A percentile compares a stretch with the other conserved stretches of the same genome.
Conservation (phyloP, 2,888 invertebrate species). For the Adelphocoris suturalis region DNA sequence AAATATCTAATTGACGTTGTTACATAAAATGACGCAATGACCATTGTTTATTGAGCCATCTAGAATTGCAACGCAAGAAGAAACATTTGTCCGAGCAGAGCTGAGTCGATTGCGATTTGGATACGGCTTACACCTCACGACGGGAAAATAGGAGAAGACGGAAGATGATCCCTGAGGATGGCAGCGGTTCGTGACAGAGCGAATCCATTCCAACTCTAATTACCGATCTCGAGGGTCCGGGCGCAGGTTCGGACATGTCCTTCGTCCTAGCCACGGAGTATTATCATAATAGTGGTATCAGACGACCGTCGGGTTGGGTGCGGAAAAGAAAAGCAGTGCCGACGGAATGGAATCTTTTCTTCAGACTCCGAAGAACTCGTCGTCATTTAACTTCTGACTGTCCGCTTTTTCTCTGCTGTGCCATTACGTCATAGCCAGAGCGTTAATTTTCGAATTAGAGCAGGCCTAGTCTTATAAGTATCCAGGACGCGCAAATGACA, state of each 20-base stretch:
- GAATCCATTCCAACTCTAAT: slow-evolving; percentile 54
- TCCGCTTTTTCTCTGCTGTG: background rate
- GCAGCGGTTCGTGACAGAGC: slow-evolving; percentile 50
- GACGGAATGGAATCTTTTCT: background rate
- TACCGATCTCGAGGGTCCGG: slow-evolving; percentile 39
- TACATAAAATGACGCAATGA: no score
- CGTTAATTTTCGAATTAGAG: slow-evolving; percentile 39
- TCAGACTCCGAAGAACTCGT: background rate
- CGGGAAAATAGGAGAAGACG: background rate
- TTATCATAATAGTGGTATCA: slow-evolving; percentile 14
- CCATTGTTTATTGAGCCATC: no score
- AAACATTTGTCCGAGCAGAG: background rate
- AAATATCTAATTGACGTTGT: no score
- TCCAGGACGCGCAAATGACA: background rate
- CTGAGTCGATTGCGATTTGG: background rate
- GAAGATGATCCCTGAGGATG: background rate
- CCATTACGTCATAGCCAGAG: background rate
- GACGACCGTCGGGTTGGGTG: background rate
- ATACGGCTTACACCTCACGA: background rate
- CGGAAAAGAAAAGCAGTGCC: background rate
- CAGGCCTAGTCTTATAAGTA: background rate
- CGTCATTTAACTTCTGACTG: background rate
- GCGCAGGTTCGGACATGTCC: slow-evolving; percentile 22
- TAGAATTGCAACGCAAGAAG: no score
- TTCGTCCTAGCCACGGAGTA: background rate